Evolutionary conservation across 2,888 invertebrate genomes (phyloP).

Genomic region (Diploptera punctata): DNA sequence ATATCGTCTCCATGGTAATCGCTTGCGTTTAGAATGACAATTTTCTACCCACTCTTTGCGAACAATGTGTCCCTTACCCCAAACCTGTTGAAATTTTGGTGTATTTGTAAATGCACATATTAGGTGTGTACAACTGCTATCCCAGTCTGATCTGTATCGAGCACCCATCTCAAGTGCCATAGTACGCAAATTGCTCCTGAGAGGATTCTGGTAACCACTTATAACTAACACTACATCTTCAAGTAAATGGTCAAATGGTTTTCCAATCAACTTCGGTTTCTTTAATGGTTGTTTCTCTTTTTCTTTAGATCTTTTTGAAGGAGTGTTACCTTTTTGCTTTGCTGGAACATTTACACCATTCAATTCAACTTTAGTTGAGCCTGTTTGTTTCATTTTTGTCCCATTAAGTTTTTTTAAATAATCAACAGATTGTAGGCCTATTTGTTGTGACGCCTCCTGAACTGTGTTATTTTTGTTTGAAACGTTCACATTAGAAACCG

Average conservation of each 20-base stretch:
- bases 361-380: background rate
- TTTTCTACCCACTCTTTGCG: conserved; percentile 77
- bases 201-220: conserved; percentile 88
- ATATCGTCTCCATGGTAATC: conserved; percentile 69
- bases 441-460: background rate
- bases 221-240: conserved; percentile 76
- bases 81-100: conserved; percentile 81
- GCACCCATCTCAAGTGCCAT: conserved; percentile 81
- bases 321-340: background rate
- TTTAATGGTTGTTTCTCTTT: conserved; percentile 34
- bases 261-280: conserved; percentile 45
- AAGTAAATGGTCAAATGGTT: conserved; percentile 66
- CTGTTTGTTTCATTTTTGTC: background rate
- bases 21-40: conserved; percentile 64
- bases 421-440: too few relatives aligned
- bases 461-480: conserved; percentile 30
- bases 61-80: conserved; percentile 69
- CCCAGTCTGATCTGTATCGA: conserved; percentile 78
- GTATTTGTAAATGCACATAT: conserved; percentile 90
- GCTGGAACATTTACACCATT: background rate
- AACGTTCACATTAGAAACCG: too few relatives aligned
- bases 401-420: too few relatives aligned
- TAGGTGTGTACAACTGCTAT: conserved; percentile 78
- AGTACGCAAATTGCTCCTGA: conserved; percentile 69
- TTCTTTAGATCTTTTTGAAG: conserved; percentile 39